Percentiles rank a stretch among this genome's conserved stretches.
phyloP scores from a whole-genome alignment of 37 sponge, comb jelly and placozoan species.

The Ianthella basta region DNA sequence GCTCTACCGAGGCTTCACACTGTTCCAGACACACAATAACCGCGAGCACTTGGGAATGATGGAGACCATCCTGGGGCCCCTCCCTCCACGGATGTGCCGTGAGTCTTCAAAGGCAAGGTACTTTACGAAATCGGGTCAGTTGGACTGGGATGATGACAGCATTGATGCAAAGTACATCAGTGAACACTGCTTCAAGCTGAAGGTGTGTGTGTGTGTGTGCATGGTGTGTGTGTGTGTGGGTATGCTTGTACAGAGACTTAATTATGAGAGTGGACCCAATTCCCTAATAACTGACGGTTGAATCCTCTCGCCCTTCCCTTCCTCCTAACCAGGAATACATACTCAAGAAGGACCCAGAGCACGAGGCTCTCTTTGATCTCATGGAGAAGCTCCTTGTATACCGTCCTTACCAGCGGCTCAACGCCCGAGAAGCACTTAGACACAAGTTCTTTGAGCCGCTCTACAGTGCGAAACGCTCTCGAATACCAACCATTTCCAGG shows the following conservation, averaged over 20 bases:
- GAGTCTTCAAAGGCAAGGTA: conserved; percentile 81
- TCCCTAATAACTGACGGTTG: too few species aligned
- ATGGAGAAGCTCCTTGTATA: conserved; percentile 80
- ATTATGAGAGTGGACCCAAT: too few species aligned
- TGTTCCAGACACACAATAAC: conserved; percentile 99
- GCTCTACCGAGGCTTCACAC: conserved; percentile 93
- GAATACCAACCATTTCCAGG: neutral
- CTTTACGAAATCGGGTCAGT: conserved; percentile 68
- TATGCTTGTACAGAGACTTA: too few species aligned
- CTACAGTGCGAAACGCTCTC: neutral
- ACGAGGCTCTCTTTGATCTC: conserved; percentile 90
- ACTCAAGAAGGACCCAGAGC: conserved; percentile 58
- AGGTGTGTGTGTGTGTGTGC: conserved; percentile 49
- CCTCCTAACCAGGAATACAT: conserved; percentile 59
- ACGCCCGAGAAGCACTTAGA: conserved; percentile 82
- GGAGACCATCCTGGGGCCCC: conserved; percentile 91
- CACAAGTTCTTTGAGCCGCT: conserved; percentile 85
- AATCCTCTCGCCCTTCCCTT: neutral
- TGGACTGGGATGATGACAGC: conserved; percentile 87
- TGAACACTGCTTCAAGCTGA: conserved; percentile 87
- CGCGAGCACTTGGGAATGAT: conserved; percentile 98
- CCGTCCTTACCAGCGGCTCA: conserved; percentile 80
- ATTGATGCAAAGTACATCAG: conserved; percentile 80
- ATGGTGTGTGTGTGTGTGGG: neutral
- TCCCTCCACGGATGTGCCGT: conserved; percentile 75